A percentile compares a stretch with the other conserved stretches of the same genome.
These are phyloP conservation scores for Argynnis bischoffii DNA, from an alignment of 2,888 invertebrate genomes.

Conservation along the genomic window DNA sequence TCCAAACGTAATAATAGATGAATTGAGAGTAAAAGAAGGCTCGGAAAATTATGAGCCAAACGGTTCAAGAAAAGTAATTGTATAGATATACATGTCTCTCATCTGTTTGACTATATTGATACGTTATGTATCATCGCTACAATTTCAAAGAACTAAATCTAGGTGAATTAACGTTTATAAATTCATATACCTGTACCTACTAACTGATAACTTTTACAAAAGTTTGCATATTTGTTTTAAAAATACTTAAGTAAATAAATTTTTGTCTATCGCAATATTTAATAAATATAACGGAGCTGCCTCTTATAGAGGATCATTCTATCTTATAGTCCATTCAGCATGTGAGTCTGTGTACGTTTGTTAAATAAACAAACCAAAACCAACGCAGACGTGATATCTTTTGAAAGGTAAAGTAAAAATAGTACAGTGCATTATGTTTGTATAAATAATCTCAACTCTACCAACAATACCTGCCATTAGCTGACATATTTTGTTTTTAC, in stretches of 20 bases:
- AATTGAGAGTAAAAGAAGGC: too few species aligned
- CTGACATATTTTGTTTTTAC: slow-evolving; percentile 5
- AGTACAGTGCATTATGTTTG: slow-evolving; percentile 16
- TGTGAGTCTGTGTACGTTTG: slow-evolving; percentile 24
- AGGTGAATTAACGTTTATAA: too few species aligned
- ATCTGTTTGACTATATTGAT: too few species aligned
- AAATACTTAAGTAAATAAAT: background rate
- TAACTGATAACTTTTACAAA: background rate
- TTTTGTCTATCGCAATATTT: slow-evolving; percentile 45
- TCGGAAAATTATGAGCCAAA: too few species aligned
- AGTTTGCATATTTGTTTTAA: background rate
- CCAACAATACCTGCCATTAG: slow-evolving; percentile 10
- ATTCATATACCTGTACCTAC: too few species aligned
- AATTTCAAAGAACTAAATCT: too few species aligned
- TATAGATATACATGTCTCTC: too few species aligned
- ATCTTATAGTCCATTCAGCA: slow-evolving; percentile 27
- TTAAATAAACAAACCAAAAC: slow-evolving; percentile 29
- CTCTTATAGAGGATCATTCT: slow-evolving; percentile 22
- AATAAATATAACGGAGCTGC: slow-evolving; percentile 52
- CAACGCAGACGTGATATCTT: slow-evolving; percentile 21
- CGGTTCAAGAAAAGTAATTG: too few species aligned
- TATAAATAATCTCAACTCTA: slow-evolving; percentile 15
- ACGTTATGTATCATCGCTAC: too few species aligned
- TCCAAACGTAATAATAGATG: too few species aligned
- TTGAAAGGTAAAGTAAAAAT: slow-evolving; percentile 25